These are phyloP conservation scores for Petrocephalus microphthalmus DNA, from an alignment of 2,113 vertebrate genomes.

Conservation along the genomic window DNA sequence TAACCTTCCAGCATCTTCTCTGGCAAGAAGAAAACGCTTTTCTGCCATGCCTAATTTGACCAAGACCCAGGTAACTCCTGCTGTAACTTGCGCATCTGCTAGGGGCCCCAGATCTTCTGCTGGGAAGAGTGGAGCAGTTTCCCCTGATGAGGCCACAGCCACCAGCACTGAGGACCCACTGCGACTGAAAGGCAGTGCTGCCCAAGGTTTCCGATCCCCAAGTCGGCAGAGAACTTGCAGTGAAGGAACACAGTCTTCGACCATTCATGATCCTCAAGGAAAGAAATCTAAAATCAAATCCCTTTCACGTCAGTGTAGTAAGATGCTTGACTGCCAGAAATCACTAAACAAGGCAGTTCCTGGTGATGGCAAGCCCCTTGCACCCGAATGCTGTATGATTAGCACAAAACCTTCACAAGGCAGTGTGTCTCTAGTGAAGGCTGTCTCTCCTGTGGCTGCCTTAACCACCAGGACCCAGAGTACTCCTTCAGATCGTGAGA, in stretches of 20 bases:
- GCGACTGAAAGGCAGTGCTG: constrained; percentile 25
- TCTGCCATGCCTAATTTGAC: constrained; percentile 67
- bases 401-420: constrained; percentile 1
- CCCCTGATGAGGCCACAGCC: constrained; percentile 16
- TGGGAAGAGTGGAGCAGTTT: constrained; percentile 35
- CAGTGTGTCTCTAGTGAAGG: constrained; percentile 22
- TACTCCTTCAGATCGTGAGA: constrained; percentile 70
- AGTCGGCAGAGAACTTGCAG: constrained; percentile 38
- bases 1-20: constrained; percentile 46
- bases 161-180: constrained; percentile 30
- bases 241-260: constrained; percentile 32
- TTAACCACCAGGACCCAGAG: constrained; percentile 61
- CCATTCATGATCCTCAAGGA: neutral
- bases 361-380: neutral
- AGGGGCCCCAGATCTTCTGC: constrained; percentile 47
- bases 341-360: constrained; percentile 2
- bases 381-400: neutral
- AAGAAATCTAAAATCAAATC: neutral
- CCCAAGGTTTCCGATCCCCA: constrained; percentile 34
- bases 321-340: constrained; percentile 21
- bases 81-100: constrained; percentile 40
- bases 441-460: constrained; percentile 29
- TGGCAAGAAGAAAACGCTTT: constrained; percentile 79
- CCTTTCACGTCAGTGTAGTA: neutral
- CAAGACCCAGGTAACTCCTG: constrained; percentile 60